Base-by-base conservation (phyloP, 2,888 invertebrate genomes). In the Drosophila colorata region DNA sequence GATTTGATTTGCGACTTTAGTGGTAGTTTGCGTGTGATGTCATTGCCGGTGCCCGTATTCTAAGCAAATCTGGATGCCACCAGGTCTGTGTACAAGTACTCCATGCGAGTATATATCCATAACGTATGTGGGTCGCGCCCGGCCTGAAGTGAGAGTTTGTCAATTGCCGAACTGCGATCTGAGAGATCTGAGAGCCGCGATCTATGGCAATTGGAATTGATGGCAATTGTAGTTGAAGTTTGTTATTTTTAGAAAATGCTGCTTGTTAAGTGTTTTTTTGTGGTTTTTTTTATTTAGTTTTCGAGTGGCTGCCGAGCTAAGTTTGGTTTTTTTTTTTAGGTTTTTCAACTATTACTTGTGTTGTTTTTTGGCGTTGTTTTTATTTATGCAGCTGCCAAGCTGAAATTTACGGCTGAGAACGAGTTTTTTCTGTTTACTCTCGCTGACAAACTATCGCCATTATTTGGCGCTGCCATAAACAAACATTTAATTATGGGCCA, bases 351-450 rank as follows among this genome's bases (percentile, higher is more conserved):
- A 46, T 56, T 72, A 55, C 60, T 72, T 37, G 56, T 49, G 52
- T 65, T 66, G 20, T 25, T 61, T 52, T 51, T 52, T 35, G 28
- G 25, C 43, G 58, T 43, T 47, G 23, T 31, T 61, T 74, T 69
- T 76, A 73, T 86, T 81, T 82, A 68, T 85, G 83, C 81, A 81
- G 86, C 86, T 81, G 81, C 59, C 68, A 51, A 60, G 58, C 38
- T 55, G 14, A 53, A 74, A 63, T 56, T 65, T 44, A 63, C 58
- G 70, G 11, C 49, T 64, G 60, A 13, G 48, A 80, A 66, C 67
- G 61, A 59, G 69, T 74, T 60, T 52, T 20, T 23, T n/a, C 11
- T 11, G 23, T 31, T 9, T 20, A 11, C 31, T 33, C 33, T 57
- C 16, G 47, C 44, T 44, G 61, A 25, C 43, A 51, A 55, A 71